A percentile compares a stretch with the other conserved stretches of the same genome.
phyloP scores from a whole-genome alignment of 1,140 invertebrate genomes.

The Zaprionus ghesquierei region DNA sequence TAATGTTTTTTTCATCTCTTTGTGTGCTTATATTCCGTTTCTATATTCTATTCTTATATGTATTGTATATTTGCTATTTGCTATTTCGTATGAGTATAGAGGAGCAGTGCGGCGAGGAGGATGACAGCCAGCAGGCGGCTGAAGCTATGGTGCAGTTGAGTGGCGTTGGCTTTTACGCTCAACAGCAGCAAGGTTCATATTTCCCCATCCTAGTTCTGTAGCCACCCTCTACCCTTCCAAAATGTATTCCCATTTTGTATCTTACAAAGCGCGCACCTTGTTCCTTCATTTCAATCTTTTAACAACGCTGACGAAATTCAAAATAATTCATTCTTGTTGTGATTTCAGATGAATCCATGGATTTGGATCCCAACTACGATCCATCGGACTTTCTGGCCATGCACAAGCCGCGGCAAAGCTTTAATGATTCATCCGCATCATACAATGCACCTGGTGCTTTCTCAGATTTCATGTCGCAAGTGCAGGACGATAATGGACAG shows the following conservation, averaged over 20 bases:
- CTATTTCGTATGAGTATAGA: constrained; percentile 70
- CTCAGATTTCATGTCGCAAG: constrained; percentile 55
- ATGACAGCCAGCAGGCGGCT: constrained; percentile 91
- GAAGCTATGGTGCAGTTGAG: constrained; percentile 93
- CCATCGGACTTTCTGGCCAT: constrained; percentile 90
- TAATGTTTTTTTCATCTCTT: constrained; percentile 29
- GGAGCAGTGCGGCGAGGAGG: constrained; percentile 86
- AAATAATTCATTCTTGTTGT: constrained; percentile 36
- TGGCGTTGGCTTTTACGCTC: constrained; percentile 88
- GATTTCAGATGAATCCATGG: constrained; percentile 88
- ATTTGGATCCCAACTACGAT: constrained; percentile 93
- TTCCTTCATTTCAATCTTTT: background rate
- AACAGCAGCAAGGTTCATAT: constrained; percentile 84
- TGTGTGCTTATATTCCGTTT: constrained; percentile 55
- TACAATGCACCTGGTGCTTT: constrained; percentile 49
- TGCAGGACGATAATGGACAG: constrained; percentile 56
- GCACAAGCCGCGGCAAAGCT: constrained; percentile 58
- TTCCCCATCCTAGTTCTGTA: constrained; percentile 21
- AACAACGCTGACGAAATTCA: background rate
- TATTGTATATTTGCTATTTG: constrained; percentile 22
- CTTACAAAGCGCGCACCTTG: background rate
- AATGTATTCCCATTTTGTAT: background rate
- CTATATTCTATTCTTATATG: constrained; percentile 27
- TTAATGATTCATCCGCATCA: constrained; percentile 30
- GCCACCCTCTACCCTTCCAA: background rate